phyloP scores from a whole-genome alignment of 2,797 vertebrate species.

The Microchirus variegatus region DNA sequence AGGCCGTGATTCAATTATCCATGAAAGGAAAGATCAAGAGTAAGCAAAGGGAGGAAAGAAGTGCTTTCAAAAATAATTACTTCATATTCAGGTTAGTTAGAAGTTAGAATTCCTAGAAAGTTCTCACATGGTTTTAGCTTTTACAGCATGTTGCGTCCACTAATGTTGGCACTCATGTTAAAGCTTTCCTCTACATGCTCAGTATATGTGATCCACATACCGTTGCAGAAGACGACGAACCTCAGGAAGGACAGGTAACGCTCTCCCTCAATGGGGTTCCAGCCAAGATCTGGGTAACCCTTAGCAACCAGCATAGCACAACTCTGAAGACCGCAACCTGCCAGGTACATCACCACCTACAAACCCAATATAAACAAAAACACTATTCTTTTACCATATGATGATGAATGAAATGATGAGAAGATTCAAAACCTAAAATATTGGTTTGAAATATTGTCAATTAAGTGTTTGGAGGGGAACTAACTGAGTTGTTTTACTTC shows the following conservation, averaged over 20 bases:
- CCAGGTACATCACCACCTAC: conserved; percentile 97
- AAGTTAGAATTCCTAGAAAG: no score
- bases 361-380: conserved; percentile 32
- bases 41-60: neutral
- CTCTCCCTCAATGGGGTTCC: conserved; percentile 99
- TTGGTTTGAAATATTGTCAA: no score
- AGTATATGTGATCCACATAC: conserved; percentile 72
- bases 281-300: conserved; percentile 96
- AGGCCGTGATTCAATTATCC: neutral
- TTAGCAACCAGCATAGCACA: conserved; percentile 93
- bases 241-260: conserved; percentile 96
- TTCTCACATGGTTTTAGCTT: no score
- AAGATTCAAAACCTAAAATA: no score
- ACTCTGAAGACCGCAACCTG: conserved; percentile 95
- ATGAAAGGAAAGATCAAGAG: conserved; percentile 3
- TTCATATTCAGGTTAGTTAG: no score
- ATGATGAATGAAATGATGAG: no score
- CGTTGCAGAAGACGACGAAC: conserved; percentile 97
- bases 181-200: no score
- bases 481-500: no score
- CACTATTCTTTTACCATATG: neutral
- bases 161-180: no score
- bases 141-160: no score
- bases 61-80: no score
- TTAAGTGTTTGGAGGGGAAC: no score